Percentiles rank a stretch among this genome's conserved stretches.
Conservation (phyloP, 2,797 vertebrate genomes). For the Gymnoscopelus microlampas region DNA sequence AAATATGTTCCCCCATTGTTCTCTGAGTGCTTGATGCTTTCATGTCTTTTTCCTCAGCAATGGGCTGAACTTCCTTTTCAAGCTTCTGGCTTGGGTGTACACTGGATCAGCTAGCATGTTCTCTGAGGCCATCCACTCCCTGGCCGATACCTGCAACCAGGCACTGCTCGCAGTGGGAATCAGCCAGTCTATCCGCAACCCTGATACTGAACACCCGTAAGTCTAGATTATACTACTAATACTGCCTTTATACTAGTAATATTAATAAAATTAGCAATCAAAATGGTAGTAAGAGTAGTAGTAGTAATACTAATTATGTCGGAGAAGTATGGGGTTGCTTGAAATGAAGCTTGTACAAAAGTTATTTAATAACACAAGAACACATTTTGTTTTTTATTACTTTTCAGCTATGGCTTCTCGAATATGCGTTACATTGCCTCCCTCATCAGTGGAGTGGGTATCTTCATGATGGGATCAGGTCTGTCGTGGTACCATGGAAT, state of each 20-base stretch:
- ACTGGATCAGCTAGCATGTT: constrained; percentile 99
- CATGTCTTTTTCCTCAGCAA: constrained; percentile 83
- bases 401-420: constrained; percentile 93
- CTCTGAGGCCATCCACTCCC: constrained; percentile 97
- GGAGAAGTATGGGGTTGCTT: neutral
- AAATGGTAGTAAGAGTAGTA: neutral
- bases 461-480: constrained; percentile 99
- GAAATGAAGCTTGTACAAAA: neutral
- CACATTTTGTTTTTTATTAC: neutral
- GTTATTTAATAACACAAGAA: neutral
- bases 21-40: constrained; percentile 13
- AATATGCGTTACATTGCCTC: constrained; percentile 99
- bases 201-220: constrained; percentile 96
- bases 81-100: constrained; percentile 99
- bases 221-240: constrained; percentile 28
- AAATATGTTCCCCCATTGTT: neutral
- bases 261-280: too few species aligned
- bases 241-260: neutral
- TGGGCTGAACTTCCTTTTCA: constrained; percentile 98
- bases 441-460: constrained; percentile 97
- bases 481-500: constrained; percentile 99
- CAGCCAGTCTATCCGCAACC: constrained; percentile 94
- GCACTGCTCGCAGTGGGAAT: constrained; percentile 94
- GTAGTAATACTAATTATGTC: neutral
- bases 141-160: constrained; percentile 99